Percentiles rank a stretch among this genome's conserved stretches.
These are phyloP conservation scores for Macrophya alboannulata DNA, from an alignment of 2,888 invertebrate genomes.

Conservation along the genomic window DNA sequence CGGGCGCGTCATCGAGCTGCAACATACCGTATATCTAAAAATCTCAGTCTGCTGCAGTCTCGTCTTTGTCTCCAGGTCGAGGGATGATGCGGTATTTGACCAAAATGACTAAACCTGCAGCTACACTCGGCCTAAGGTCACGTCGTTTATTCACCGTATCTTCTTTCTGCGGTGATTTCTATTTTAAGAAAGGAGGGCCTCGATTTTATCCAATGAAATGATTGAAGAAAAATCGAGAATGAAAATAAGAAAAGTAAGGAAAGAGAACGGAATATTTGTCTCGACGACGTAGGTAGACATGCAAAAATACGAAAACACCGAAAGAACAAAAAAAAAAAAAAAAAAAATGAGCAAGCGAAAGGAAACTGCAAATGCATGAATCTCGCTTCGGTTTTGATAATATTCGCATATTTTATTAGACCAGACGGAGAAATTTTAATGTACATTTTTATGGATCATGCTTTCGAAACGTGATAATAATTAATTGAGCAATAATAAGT, in stretches of 20 bases:
- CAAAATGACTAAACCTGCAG: conserved; percentile 4
- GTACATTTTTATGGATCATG: neutral
- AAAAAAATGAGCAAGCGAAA: too few species aligned
- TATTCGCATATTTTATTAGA: neutral
- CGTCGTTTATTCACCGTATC: neutral
- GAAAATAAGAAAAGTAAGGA: neutral
- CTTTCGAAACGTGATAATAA: neutral
- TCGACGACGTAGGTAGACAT: neutral
- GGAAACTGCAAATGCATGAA: neutral
- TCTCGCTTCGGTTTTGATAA: neutral
- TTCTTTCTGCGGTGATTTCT: neutral
- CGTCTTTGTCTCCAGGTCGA: neutral
- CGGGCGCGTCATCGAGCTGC: neutral
- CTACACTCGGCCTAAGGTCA: neutral
- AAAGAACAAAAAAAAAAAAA: neutral
- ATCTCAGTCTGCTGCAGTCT: neutral
- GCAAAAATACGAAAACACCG: neutral
- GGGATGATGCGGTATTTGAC: neutral
- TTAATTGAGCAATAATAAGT: neutral
- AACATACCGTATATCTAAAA: neutral
- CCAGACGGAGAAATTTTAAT: neutral
- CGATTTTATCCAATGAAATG: neutral
- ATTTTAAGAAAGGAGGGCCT: neutral
- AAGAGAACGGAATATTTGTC: neutral
- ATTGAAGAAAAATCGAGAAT: neutral